Evolutionary conservation across 1,140 invertebrate genomes (phyloP).

Genomic region (Druon quercuslanigerum): DNA sequence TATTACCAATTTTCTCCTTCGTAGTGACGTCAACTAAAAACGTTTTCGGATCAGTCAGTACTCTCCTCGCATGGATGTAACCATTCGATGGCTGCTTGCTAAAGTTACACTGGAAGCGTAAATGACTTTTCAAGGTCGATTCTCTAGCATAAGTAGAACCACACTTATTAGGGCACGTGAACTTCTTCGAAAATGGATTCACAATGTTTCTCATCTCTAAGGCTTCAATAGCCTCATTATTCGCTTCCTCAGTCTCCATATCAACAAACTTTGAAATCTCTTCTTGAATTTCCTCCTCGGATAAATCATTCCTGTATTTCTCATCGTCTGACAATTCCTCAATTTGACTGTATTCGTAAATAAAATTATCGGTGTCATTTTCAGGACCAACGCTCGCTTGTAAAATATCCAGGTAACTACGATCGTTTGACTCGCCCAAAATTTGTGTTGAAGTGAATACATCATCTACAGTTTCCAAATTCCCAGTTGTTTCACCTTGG

Average conservation of each 20-base stretch:
- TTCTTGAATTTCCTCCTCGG: not conserved
- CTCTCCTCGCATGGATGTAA: constrained; percentile 50
- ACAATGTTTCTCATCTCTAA: not conserved
- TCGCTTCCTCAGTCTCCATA: not conserved
- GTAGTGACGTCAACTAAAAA: constrained; percentile 13
- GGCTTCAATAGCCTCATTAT: no score
- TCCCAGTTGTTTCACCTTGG: no score
- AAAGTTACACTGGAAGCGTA: constrained; percentile 69
- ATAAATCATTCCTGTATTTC: not conserved
- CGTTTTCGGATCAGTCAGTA: constrained; percentile 34
- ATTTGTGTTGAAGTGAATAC: not conserved
- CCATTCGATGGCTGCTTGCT: constrained; percentile 50
- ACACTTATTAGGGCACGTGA: not conserved
- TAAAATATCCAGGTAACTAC: not conserved
- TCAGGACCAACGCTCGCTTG: not conserved
- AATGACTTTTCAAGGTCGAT: not conserved
- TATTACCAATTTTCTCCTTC: not conserved
- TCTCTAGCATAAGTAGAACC: not conserved
- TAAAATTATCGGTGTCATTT: not conserved
- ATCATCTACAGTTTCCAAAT: no score
- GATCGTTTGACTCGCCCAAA: not conserved
- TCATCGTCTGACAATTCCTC: not conserved
- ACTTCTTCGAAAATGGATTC: not conserved
- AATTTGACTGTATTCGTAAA: no score
- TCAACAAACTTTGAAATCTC: not conserved